Evolutionary conservation across 2,113 vertebrate species (phyloP), one percentile per base, ranked within the genome.

Genomic region (Neodon shergylaensis): DNA sequence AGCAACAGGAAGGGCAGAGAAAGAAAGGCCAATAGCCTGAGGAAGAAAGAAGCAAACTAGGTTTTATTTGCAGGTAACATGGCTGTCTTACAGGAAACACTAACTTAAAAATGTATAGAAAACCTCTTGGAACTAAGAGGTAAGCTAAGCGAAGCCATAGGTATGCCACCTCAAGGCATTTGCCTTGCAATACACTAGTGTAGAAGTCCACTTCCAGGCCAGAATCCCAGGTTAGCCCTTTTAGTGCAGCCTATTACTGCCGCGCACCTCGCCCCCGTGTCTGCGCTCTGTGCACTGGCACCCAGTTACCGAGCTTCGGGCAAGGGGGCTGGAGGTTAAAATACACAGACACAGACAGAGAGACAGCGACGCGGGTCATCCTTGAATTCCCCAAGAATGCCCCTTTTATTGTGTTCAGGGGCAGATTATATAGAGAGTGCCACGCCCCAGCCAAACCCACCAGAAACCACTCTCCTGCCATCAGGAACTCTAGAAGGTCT

Each of bases 141-240:
- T 31, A 1, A 31, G 26, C 65, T 66, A 2, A 66, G 52, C 11
- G 9, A 65, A 21, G 31, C 28, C 61, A 33, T 0, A 7, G 12
- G 31, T 5, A 17, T n/a, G 39, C 7, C 16, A 22, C 7, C 22
- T 12, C 14, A 4, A 47, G 73, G 33, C n/a, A 3, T 39, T 6
- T 12, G 0, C 14, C 17, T 36, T 8, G 21, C 31, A 7, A 3
- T 1, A 1, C 0, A 1, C 5, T 31, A 7, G 26, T 36, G 16
- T 17, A 16, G 31, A 17, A 70, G 68, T 70, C 33, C 68, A 70
- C 68, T 70, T 70, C 68, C 33, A 31, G 68, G 33, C 68, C 68
- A 70, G 68, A 36, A 70, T 66, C 68, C 33, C 36, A 33, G 33
- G 68, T 17, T 33, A 13, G 68, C 13, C 31, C 33, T 36, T 36